Percentiles rank a stretch among this genome's conserved stretches.
These are phyloP conservation scores for Schlechtendalia chinensis DNA, from an alignment of 1,140 invertebrate species.

Conservation along the genomic window DNA sequence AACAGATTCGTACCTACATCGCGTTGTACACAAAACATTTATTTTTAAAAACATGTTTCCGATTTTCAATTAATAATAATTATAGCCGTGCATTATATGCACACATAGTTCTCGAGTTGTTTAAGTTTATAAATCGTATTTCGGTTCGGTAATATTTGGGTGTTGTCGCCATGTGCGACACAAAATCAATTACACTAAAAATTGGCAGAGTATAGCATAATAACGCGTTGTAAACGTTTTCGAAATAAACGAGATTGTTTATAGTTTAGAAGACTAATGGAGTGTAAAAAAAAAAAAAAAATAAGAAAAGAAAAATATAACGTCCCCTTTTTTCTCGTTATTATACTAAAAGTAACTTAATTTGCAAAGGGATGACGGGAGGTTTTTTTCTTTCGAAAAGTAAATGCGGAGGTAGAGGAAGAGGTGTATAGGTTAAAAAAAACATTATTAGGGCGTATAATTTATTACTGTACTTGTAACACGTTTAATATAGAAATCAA, in stretches of 20 bases:
- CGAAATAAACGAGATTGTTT: slow-evolving; percentile 44
- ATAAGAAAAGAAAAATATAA: slow-evolving; percentile 9
- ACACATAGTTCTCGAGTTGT: background rate
- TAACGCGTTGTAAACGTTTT: slow-evolving; percentile 41
- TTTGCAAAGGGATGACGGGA: slow-evolving; percentile 48
- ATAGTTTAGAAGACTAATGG: slow-evolving; percentile 50
- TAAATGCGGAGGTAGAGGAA: slow-evolving; percentile 10
- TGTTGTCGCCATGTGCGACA: slow-evolving; percentile 34
- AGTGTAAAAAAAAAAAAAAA: slow-evolving; percentile 43
- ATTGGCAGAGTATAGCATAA: slow-evolving; percentile 41
- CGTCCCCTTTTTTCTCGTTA: slow-evolving; percentile 44
- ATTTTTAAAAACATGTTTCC: background rate
- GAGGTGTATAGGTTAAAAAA: slow-evolving; percentile 43
- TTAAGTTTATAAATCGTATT: slow-evolving; percentile 4
- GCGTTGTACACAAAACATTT: background rate
- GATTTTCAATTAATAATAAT: background rate
- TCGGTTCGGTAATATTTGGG: slow-evolving; percentile 6
- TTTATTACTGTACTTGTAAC: slow-evolving; percentile 49
- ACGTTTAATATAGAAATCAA: slow-evolving; percentile 50
- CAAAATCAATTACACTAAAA: slow-evolving; percentile 48
- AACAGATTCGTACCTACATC: background rate
- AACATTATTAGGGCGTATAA: slow-evolving; percentile 50
- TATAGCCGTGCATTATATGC: background rate
- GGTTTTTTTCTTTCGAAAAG: slow-evolving; percentile 46
- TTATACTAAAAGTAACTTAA: slow-evolving; percentile 50